A percentile compares a stretch with the other conserved stretches of the same genome.
phyloP scores from a whole-genome alignment of 2,888 invertebrate species.

The Hermaeophaga mercurialis region DNA sequence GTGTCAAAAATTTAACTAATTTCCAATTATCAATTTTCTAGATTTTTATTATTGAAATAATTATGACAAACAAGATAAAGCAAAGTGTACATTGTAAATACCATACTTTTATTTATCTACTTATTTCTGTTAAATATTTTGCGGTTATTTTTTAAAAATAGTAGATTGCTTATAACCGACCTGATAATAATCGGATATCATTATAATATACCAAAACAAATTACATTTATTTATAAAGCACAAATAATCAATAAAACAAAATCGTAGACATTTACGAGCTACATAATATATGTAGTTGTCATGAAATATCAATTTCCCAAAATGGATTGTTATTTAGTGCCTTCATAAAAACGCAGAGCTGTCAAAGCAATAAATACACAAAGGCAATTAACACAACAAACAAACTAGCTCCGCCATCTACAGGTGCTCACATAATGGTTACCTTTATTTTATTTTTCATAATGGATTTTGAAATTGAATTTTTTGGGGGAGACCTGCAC shows the following conservation, averaged over 20 bases:
- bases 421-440: conserved; percentile 35
- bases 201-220: conserved; percentile 4
- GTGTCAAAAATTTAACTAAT: too few species aligned
- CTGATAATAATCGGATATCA: neutral
- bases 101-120: too few species aligned
- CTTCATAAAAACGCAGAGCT: conserved; percentile 44
- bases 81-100: too few species aligned
- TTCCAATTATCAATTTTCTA: too few species aligned
- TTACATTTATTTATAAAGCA: neutral
- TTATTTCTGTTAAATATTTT: too few species aligned
- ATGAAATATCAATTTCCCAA: conserved; percentile 34
- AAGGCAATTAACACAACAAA: conserved; percentile 51
- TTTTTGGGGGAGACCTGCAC: conserved; percentile 23
- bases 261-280: conserved; percentile 26
- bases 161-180: too few species aligned
- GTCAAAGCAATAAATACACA: conserved; percentile 47
- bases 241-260: conserved; percentile 31
- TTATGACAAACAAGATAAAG: too few species aligned
- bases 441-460: conserved; percentile 24
- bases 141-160: too few species aligned
- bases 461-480: conserved; percentile 25
- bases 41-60: too few species aligned
- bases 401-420: conserved; percentile 40
- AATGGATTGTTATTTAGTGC: conserved; percentile 31
- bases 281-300: conserved; percentile 31